Evolutionary conservation across 2,113 vertebrate species (phyloP).

Genomic region (Ceyx margarethae): DNA sequence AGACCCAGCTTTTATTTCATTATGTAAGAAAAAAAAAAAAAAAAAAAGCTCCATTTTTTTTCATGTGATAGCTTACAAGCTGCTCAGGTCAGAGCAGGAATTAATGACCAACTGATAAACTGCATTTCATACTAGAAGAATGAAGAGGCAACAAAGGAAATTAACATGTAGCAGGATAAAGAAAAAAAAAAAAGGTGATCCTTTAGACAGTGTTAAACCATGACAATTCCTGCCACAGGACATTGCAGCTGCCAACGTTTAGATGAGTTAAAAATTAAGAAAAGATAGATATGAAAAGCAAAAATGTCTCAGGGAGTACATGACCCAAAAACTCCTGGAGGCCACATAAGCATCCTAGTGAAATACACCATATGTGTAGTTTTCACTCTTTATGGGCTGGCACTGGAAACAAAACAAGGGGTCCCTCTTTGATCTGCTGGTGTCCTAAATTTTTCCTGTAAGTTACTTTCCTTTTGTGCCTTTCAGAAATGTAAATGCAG

Average conservation of each 20-base stretch:
- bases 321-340: neutral
- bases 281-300: neutral
- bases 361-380: neutral
- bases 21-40: neutral
- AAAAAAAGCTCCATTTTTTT: neutral
- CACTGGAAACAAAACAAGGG: neutral
- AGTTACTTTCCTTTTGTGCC: neutral
- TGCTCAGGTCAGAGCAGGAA: neutral
- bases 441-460: neutral
- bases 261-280: neutral
- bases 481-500: neutral
- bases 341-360: neutral
- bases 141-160: neutral
- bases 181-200: neutral
- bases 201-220: neutral
- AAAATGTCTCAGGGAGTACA: neutral
- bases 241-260: neutral
- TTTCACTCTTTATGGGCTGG: fast-evolving
- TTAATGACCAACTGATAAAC: neutral
- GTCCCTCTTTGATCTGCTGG: neutral
- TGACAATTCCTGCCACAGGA: neutral
- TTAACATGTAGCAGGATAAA: neutral
- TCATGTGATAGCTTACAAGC: neutral
- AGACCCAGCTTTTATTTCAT: neutral
- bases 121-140: neutral